Base-by-base conservation (phyloP, 2,113 vertebrate genomes). In the Bostrychus sinensis region DNA sequence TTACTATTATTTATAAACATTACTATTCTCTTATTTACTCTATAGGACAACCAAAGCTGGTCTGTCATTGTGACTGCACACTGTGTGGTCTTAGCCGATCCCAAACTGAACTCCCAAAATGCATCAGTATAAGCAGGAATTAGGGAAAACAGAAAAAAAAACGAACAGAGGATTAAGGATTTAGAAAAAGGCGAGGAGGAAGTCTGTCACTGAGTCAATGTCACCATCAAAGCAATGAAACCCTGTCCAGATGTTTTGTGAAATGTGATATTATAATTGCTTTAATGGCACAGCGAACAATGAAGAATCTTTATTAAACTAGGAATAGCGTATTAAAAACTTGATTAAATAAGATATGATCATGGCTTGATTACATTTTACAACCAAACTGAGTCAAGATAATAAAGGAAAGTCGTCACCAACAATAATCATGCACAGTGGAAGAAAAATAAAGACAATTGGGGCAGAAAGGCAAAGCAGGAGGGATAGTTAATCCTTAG, bases 401-500 rank as follows among this genome's bases (percentile, higher is more conserved):
- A 71, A 73, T 72, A 65, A 69, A 66, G 13, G 62, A 72, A 57
- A 36, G 20, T 37, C 22, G 57, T 4, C 28, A 70, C 66, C 72
- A 58, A 74, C 51, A 48, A 48, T 65, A 55, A 17, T 51, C 25
- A 32, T 10, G 34, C 59, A 68, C 17, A 63, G 64, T 32, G 12
- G 64, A 80, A 66, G 43, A 75, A 55, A 58, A 81, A 73, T 77
- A 61, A 78, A 75, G 65, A 48, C 74, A 82, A 82, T 62, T 36
- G 22, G 65, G 66, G 76, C 80, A 84, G 78, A 83, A 68, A 78
- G 71, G 82, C 68, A 83, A 84, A 82, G 48, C 61, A 73, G 77
- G 56, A 83, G 76, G 62, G 55, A 66, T 69, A 70, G 82, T 56
- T 87, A 82, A 86, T 87, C 82, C 80, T 79, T 9, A 74, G 79